phyloP scores from a whole-genome alignment of 1,140 invertebrate genomes.

The Amyelois transitella region DNA sequence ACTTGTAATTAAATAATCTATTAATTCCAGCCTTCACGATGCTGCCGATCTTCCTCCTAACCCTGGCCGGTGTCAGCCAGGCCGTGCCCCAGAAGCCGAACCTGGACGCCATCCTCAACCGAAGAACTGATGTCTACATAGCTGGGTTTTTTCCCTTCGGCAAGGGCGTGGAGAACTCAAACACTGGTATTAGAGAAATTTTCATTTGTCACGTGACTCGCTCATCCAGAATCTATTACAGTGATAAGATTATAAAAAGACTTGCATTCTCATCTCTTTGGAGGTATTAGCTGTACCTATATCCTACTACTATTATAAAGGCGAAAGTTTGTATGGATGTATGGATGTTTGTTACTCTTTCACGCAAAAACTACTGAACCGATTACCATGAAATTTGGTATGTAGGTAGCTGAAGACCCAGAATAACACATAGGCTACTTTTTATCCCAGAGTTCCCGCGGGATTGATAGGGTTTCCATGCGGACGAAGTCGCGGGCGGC shows the following conservation, averaged over 20 bases:
- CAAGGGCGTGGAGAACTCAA: conserved; percentile 82
- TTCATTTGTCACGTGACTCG: conserved; percentile 1
- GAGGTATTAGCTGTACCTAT: not conserved
- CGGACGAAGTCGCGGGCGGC: no score
- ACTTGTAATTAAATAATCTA: no score
- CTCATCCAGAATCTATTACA: no score
- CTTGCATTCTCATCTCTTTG: not conserved
- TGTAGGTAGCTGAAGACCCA: no score
- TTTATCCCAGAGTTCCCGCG: no score
- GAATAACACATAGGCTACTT: no score
- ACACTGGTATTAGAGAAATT: conserved; percentile 71
- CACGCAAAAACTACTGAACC: no score
- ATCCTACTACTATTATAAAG: no score
- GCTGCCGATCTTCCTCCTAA: conserved; percentile 26
- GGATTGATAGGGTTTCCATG: no score
- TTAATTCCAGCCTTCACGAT: conserved; percentile 8
- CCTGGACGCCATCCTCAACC: conserved; percentile 65
- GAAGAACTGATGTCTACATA: conserved; percentile 85
- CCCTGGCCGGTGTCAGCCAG: conserved; percentile 15
- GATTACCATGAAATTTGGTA: no score
- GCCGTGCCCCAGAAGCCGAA: conserved; percentile 66
- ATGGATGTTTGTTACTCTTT: no score
- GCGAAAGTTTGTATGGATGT: no score
- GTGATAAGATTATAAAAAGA: not conserved
- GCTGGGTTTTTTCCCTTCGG: conserved; percentile 94